These are phyloP conservation scores for Podarcis muralis DNA, from an alignment of 2,113 vertebrate species.

Conservation along the genomic window DNA sequence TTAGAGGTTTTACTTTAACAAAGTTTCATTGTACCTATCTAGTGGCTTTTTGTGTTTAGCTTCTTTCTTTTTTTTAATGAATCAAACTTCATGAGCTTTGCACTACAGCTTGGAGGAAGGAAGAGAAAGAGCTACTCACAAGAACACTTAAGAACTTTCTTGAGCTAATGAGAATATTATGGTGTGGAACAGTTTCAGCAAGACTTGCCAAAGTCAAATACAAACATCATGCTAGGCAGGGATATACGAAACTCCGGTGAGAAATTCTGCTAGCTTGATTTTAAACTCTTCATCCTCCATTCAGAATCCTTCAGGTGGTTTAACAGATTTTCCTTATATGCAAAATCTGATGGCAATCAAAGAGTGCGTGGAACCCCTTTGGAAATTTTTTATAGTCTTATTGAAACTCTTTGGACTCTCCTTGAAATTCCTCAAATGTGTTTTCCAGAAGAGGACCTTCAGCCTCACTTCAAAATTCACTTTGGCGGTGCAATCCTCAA, in stretches of 20 bases:
- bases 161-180: conserved; percentile 47
- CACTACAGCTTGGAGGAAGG: conserved; percentile 23
- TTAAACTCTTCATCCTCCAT: background rate
- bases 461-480: background rate
- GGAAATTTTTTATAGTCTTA: background rate
- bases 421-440: background rate
- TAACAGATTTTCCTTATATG: background rate
- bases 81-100: conserved; percentile 13
- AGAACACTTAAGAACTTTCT: conserved; percentile 49
- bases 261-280: background rate
- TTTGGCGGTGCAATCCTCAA: background rate
- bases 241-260: conserved; percentile 5
- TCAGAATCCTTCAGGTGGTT: background rate
- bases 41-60: background rate
- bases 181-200: conserved; percentile 34
- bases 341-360: background rate
- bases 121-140: background rate
- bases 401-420: background rate
- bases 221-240: conserved; percentile 13
- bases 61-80: background rate
- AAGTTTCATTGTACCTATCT: conserved; percentile 2
- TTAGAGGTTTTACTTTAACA: background rate
- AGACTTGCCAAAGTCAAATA: conserved; percentile 40
- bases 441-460: background rate
- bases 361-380: background rate